phyloP scores from a whole-genome alignment of 1,140 invertebrate genomes.

The Drosophila kepulauana region DNA sequence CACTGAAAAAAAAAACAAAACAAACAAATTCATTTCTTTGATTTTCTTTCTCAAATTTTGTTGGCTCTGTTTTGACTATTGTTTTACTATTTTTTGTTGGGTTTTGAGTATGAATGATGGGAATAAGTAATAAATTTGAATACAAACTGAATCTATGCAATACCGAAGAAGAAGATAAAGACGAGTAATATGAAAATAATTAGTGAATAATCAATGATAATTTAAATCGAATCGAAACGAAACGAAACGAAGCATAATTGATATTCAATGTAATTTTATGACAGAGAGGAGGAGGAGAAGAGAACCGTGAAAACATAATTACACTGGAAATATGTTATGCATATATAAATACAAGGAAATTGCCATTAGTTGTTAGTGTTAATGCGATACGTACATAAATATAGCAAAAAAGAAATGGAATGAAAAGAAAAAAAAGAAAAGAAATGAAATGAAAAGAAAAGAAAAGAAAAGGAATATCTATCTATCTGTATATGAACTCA shows the following conservation, averaged over 20 bases:
- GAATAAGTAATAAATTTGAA: conserved; percentile 6
- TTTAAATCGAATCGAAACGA: background rate
- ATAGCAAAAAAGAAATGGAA: too few relatives aligned
- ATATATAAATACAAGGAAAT: conserved; percentile 66
- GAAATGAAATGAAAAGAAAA: too few relatives aligned
- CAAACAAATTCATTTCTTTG: conserved; percentile 27
- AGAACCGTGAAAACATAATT: conserved; percentile 1
- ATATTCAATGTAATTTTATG: conserved; percentile 36
- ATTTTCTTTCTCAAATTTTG: conserved; percentile 26
- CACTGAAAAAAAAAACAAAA: conserved; percentile 17
- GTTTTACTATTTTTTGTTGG: background rate
- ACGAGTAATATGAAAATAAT: background rate
- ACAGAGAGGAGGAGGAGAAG: too few relatives aligned
- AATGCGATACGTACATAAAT: conserved; percentile 59
- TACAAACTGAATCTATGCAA: conserved; percentile 32
- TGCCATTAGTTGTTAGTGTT: conserved; percentile 80
- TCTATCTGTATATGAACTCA: conserved; percentile 35
- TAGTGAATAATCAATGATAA: conserved; percentile 22
- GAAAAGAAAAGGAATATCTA: conserved; percentile 10
- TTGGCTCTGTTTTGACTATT: background rate
- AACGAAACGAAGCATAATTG: conserved; percentile 10
- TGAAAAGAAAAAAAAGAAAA: conserved; percentile 2
- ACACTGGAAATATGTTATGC: conserved; percentile 37
- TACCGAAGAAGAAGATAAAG: conserved; percentile 2
- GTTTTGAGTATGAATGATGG: background rate